Evolutionary conservation across 2,113 vertebrate species (phyloP).

Genomic region (Oncorhynchus kisutch): DNA sequence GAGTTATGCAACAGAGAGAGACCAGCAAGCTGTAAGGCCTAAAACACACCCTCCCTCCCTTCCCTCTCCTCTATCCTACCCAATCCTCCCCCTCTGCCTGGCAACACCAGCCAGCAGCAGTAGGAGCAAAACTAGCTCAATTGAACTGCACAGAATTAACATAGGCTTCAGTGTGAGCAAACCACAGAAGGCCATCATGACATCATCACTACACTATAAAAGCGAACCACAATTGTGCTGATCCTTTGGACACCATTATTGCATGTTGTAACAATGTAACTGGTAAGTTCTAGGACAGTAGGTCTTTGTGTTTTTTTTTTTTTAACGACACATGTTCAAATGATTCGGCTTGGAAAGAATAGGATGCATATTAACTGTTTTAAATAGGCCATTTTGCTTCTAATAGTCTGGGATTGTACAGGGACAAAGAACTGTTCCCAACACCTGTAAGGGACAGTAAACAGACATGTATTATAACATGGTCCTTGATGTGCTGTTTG

Average conservation of each 20-base stretch:
- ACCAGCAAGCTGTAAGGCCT: conserved; percentile 57
- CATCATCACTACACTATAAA: neutral
- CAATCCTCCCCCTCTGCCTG: conserved; percentile 44
- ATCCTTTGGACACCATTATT: neutral
- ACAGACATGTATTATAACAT: neutral
- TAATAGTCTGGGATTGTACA: neutral
- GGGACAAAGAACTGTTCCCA: no score
- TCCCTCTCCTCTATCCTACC: conserved; percentile 32
- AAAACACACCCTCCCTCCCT: conserved; percentile 36
- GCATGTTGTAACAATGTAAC: neutral
- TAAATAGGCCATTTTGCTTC: neutral
- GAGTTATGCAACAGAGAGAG: conserved; percentile 62
- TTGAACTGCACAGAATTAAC: neutral
- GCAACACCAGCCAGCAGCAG: conserved; percentile 12
- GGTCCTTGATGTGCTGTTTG: neutral
- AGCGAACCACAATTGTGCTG: neutral
- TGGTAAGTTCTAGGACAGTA: neutral
- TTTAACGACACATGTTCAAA: no score
- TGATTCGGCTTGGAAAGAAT: neutral
- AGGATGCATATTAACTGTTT: neutral
- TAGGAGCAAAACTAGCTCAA: neutral
- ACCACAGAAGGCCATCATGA: neutral
- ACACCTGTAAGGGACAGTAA: neutral
- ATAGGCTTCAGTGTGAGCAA: neutral
- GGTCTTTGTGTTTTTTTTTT: neutral